These are phyloP conservation scores for Lepidotrigona ventralis DNA, from an alignment of 1,140 invertebrate species.

Conservation along the genomic window DNA sequence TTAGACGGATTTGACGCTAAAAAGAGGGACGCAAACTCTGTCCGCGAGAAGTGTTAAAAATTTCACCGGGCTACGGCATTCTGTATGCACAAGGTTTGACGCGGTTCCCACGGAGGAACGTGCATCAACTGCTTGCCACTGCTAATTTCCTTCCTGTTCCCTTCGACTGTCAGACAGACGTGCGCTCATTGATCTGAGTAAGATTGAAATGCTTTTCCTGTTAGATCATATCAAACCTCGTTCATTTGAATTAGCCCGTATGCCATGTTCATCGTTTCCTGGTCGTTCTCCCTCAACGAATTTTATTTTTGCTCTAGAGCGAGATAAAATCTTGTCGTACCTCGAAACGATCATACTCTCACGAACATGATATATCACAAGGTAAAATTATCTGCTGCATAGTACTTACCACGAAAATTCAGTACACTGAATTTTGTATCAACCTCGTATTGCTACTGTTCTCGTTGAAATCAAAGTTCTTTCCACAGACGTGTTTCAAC, in stretches of 20 bases:
- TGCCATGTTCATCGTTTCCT: background rate
- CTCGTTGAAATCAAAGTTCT: too few species aligned
- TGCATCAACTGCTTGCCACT: constrained; percentile 51
- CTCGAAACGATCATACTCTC: too few species aligned
- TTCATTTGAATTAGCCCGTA: background rate
- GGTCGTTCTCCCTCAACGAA: too few species aligned
- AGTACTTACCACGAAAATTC: too few species aligned
- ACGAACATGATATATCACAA: too few species aligned
- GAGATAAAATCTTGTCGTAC: too few species aligned
- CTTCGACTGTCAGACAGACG: constrained; percentile 37
- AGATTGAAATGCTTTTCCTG: background rate
- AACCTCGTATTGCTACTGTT: too few species aligned
- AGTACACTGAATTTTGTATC: too few species aligned
- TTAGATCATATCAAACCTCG: background rate
- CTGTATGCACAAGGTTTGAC: background rate
- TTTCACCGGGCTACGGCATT: background rate
- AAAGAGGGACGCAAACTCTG: background rate
- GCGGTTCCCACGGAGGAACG: background rate
- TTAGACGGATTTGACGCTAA: background rate
- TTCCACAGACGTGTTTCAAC: too few species aligned
- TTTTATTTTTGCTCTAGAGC: background rate
- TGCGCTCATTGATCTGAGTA: constrained; percentile 36
- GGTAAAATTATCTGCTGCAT: too few species aligned
- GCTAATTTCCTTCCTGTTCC: constrained; percentile 59
- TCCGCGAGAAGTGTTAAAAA: constrained; percentile 6